A percentile compares a stretch with the other conserved stretches of the same genome.
Conservation (phyloP, 1,140 invertebrate genomes). For the Megalonaias nervosa region DNA sequence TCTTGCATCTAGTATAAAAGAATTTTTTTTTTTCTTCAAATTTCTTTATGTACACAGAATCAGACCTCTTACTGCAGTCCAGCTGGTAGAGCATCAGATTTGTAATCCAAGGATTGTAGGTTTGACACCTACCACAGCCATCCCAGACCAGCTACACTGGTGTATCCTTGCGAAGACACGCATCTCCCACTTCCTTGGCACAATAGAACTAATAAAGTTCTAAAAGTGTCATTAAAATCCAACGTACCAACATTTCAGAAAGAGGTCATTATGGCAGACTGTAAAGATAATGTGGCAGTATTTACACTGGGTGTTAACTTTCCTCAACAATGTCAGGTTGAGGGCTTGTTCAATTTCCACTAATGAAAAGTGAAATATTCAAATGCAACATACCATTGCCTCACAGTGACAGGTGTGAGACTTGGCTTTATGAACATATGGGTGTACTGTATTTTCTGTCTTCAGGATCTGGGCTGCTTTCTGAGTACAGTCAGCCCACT, state of each 20-base stretch:
- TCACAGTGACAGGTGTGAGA: slow-evolving; percentile 66
- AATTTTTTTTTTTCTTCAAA: no score
- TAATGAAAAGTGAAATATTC: no score
- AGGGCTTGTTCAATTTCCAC: not conserved
- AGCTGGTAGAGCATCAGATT: no score
- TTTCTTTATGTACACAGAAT: not conserved
- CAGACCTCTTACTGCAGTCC: not conserved
- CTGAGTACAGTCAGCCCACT: slow-evolving; percentile 84
- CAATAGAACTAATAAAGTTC: no score
- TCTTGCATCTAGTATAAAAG: no score
- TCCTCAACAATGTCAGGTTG: not conserved
- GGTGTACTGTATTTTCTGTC: slow-evolving; percentile 75
- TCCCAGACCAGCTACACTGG: no score
- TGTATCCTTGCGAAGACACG: no score
- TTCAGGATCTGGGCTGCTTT: slow-evolving; percentile 80
- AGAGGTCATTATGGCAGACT: not conserved
- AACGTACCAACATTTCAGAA: not conserved
- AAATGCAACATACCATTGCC: slow-evolving; percentile 55
- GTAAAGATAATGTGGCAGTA: not conserved
- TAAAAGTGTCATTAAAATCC: no score
- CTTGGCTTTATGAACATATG: slow-evolving; percentile 59
- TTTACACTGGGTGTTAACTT: not conserved
- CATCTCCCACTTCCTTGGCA: no score
- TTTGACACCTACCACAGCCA: no score
- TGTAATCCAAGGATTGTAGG: no score